These are phyloP conservation scores for Azorinus chamasolen DNA, from an alignment of 2,888 invertebrate genomes.

Conservation along the genomic window DNA sequence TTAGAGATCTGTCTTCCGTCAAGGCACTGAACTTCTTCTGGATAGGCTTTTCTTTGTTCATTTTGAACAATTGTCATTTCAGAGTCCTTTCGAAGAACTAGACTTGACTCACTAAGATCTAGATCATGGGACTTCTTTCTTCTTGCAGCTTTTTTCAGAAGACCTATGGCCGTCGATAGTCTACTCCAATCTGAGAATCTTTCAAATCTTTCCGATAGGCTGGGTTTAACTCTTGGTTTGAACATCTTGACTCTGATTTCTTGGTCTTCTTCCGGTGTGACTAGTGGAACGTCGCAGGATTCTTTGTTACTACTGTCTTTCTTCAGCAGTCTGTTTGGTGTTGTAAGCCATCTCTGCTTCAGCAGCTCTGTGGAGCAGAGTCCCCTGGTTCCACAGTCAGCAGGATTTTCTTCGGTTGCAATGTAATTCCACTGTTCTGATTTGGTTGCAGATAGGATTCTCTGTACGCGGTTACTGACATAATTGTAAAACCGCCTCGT, in stretches of 20 bases:
- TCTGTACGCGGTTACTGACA: not conserved
- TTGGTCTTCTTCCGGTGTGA: slow-evolving; percentile 1
- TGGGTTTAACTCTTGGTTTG: not conserved
- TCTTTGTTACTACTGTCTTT: not conserved
- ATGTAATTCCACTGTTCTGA: too few species aligned
- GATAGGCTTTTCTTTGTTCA: not conserved
- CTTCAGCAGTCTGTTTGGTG: not conserved
- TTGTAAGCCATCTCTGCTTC: too few species aligned
- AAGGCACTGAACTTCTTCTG: not conserved
- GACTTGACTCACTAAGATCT: too few species aligned
- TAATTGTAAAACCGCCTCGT: not conserved
- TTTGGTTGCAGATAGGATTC: too few species aligned
- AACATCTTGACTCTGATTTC: not conserved
- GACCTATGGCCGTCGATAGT: too few species aligned
- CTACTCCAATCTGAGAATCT: not conserved
- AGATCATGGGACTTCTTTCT: too few species aligned
- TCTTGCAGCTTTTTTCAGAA: too few species aligned
- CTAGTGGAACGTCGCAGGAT: too few species aligned
- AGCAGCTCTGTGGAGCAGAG: too few species aligned
- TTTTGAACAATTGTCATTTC: not conserved
- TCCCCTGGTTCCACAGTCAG: not conserved
- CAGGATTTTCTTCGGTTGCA: not conserved
- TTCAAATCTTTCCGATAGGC: not conserved
- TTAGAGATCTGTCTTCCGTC: too few species aligned
- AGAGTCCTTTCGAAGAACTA: not conserved